Base-by-base conservation (phyloP, 2,113 vertebrate species). In the Thalassoma bifasciatum region DNA sequence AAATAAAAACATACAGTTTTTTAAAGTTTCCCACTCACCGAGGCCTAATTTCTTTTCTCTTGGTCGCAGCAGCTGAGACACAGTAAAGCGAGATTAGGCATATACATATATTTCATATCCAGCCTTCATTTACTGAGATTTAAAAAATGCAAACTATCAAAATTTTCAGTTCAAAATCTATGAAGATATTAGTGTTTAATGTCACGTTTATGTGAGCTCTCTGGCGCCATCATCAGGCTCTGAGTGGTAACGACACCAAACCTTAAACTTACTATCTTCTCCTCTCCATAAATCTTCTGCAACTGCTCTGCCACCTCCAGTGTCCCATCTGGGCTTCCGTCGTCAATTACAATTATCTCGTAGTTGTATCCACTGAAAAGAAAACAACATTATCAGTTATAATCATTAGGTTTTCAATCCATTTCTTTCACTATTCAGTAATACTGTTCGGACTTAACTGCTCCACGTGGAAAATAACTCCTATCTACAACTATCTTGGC, bases 301-400 rank as follows among this genome's bases (percentile, higher is more conserved):
- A 99, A 36, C 42, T 99, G 96, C 71, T 95, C 75, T 26, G 95
- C 98, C 60, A 98, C 72, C 42, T 97, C 94, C 69, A 94, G 86
- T 0, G 98, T 99, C 38, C 98, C 98, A 88, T 99, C 98, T 0
- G 98, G 98, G 83, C 98, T 99, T 71, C 98, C 98, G 81, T 99
- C 98, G 77, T 99, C 98, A 61, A 99, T 96, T 50, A 99, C 91
- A 75, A 99, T 95, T 49, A 99, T 95, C 92, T 99, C 98, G 57
- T 95, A 99, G 40, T 94, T 80, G 75, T 90, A 92, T 0, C 94
- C 96, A 86, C 98, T 99, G 92, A 37, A 90, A 88, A 7, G 10
- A 85, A 49, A 60, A 63, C n/a, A 21, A 40, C 30, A 46, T 16
- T 4, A 6, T n/a, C 8, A 8, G 13, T 30, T 30, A 6, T 30